A percentile compares a stretch with the other conserved stretches of the same genome.
These are phyloP conservation scores for Tipula confusa DNA, from an alignment of 2,888 invertebrate species.

Conservation along the genomic window DNA sequence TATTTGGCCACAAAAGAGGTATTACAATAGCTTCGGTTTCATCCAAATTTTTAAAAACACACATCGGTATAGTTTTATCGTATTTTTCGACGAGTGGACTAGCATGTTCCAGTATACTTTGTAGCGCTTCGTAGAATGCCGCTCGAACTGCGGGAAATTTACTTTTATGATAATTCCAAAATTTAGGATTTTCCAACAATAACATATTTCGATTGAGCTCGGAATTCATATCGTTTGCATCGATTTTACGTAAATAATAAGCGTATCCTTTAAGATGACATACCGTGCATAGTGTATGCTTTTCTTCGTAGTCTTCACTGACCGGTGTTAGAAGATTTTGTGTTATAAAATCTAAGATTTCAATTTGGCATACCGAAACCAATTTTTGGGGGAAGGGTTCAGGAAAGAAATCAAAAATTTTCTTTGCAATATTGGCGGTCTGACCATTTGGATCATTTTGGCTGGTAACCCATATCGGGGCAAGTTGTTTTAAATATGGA, in stretches of 20 bases:
- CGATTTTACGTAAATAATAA: slow-evolving; percentile 57
- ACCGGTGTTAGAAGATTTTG: slow-evolving; percentile 59
- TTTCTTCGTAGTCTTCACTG: slow-evolving; percentile 64
- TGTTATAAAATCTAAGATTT: slow-evolving; percentile 68
- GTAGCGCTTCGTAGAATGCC: slow-evolving; percentile 66
- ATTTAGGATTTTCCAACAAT: slow-evolving; percentile 58
- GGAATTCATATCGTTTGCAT: slow-evolving; percentile 52
- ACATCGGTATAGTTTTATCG: slow-evolving; percentile 55
- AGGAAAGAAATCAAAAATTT: slow-evolving; percentile 55
- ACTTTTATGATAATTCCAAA: slow-evolving; percentile 68
- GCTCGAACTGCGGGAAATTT: slow-evolving; percentile 52
- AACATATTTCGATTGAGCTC: slow-evolving; percentile 53
- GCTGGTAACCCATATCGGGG: slow-evolving; percentile 80
- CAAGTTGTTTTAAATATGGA: slow-evolving; percentile 69
- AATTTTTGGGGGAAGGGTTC: slow-evolving; percentile 79
- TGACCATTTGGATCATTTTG: slow-evolving; percentile 83
- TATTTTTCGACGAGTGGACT: slow-evolving; percentile 53
- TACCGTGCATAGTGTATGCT: slow-evolving; percentile 62
- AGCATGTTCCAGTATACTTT: slow-evolving; percentile 58
- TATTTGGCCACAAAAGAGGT: slow-evolving; percentile 69
- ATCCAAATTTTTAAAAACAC: slow-evolving; percentile 61
- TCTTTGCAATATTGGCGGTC: slow-evolving; percentile 66
- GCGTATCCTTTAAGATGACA: slow-evolving; percentile 63
- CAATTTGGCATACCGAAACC: slow-evolving; percentile 74
- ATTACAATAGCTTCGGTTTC: slow-evolving; percentile 64